phyloP scores from a whole-genome alignment of 2,113 vertebrate species.

The Triplophysa dalaica region DNA sequence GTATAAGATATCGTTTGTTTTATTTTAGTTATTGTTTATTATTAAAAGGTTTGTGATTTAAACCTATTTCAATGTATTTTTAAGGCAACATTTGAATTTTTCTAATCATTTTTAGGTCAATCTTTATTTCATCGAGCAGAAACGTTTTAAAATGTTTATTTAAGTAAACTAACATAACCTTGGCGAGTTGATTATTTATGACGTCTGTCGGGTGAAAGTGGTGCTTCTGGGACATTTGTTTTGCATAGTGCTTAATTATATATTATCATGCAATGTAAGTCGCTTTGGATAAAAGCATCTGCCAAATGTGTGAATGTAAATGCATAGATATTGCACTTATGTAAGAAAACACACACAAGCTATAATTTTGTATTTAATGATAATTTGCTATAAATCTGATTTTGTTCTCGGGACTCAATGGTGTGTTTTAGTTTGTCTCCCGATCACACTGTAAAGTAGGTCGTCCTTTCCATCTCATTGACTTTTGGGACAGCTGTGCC shows the following conservation, averaged over 20 bases:
- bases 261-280: too few species aligned
- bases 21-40: too few species aligned
- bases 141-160: not conserved
- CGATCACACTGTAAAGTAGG: slow-evolving; percentile 66
- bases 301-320: too few species aligned
- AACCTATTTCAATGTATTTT: too few species aligned
- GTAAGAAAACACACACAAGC: not conserved
- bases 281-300: too few species aligned
- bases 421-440: slow-evolving; percentile 26
- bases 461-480: slow-evolving; percentile 71
- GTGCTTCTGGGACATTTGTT: slow-evolving; percentile 4
- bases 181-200: not conserved
- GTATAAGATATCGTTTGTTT: too few species aligned
- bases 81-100: too few species aligned
- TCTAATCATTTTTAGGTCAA: too few species aligned
- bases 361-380: too few species aligned
- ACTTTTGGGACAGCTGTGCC: slow-evolving; percentile 68
- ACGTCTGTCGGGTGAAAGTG: not conserved
- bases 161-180: too few species aligned
- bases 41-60: too few species aligned
- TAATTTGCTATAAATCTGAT: slow-evolving; percentile 10
- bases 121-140: not conserved
- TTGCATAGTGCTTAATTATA: not conserved
- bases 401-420: slow-evolving; percentile 7
- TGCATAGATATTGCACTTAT: not conserved